Evolutionary conservation across 1,140 invertebrate genomes (phyloP), one percentile per base, ranked within the genome.

Genomic region (Drosophila ercepeae): DNA sequence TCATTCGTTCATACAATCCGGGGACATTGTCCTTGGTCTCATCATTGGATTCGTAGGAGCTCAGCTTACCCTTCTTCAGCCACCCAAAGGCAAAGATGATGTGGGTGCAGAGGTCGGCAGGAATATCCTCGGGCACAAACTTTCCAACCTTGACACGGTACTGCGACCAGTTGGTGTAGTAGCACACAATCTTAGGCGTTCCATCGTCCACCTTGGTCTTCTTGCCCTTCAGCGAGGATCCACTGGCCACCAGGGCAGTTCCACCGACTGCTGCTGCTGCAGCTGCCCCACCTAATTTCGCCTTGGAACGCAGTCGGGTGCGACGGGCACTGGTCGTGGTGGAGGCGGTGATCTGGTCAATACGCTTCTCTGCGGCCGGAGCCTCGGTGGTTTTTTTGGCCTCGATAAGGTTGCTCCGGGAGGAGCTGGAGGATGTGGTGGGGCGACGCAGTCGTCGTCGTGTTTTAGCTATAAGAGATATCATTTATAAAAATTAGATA

Each of bases 111-210:
- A 99, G 93, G 91, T 98, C 96, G 1, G 98, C 97, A 55, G 98
- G 95, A 65, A 99, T 98, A 91, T 99, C 97, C 92, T 99, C 98
- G 0, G 98, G 98, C 27, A 95, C 89, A 92, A 98, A 99, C 92
- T 99, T 99, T 25, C 97, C 98, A 55, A 96, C 93, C 90, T 98
- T 98, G 0, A 95, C 95, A 51, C 98, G 93, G 90, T 99, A 99
- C 89, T 99, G 98, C 0, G 98, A 98, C 98, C 98, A 99, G 92
- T 99, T 99, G 14, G 97, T 98, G 92, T 98, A 99, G 91, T 99
- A 99, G 90, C 98, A 99, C 1, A 98, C 97, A 53, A 98, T 93
- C 94, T 96, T 92, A 32, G 91, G 91, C 34, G 82, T 79, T 59
- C 93, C 93, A 92, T 94, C 94, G 76, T 95, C 94, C 91, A 94